phyloP scores from a whole-genome alignment of 2,113 vertebrate species.

The Plecotus auritus region DNA sequence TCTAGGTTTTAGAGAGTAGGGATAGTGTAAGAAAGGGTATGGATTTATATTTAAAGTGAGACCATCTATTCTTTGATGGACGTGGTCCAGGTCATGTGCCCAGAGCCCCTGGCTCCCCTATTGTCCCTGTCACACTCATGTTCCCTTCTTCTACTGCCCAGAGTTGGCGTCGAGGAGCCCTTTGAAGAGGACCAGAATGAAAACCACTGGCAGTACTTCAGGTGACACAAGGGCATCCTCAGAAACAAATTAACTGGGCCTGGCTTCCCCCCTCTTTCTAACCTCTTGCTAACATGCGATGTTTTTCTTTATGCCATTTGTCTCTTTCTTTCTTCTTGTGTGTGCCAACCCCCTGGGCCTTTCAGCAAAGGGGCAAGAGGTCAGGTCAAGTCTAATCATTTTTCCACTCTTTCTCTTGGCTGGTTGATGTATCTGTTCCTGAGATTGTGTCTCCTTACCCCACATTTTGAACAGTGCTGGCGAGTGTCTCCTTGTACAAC shows the following conservation, averaged over 20 bases:
- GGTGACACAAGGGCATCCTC: constrained; percentile 82
- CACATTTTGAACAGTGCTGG: background rate
- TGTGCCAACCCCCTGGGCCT: background rate
- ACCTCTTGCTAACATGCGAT: constrained; percentile 76
- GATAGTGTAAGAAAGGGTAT: background rate
- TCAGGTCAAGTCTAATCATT: background rate
- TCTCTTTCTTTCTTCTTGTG: background rate
- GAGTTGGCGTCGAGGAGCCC: constrained; percentile 84
- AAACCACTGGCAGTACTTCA: constrained; percentile 86
- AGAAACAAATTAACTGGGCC: constrained; percentile 73
- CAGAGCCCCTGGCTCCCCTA: background rate
- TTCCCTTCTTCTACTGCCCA: constrained; percentile 86
- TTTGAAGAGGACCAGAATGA: constrained; percentile 83
- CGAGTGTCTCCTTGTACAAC: background rate
- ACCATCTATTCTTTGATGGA: background rate
- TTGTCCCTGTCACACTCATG: constrained; percentile 72
- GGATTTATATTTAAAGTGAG: background rate
- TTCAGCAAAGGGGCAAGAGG: background rate
- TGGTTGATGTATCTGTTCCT: constrained; percentile 2
- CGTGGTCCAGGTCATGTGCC: background rate
- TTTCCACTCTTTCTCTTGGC: background rate
- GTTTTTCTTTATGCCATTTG: constrained; percentile 40
- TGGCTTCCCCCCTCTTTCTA: constrained; percentile 76
- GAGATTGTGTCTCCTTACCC: background rate
- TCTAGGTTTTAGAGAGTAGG: background rate